Base-by-base conservation (phyloP, 2,797 vertebrate species). In the Megaceryle alcyon region DNA sequence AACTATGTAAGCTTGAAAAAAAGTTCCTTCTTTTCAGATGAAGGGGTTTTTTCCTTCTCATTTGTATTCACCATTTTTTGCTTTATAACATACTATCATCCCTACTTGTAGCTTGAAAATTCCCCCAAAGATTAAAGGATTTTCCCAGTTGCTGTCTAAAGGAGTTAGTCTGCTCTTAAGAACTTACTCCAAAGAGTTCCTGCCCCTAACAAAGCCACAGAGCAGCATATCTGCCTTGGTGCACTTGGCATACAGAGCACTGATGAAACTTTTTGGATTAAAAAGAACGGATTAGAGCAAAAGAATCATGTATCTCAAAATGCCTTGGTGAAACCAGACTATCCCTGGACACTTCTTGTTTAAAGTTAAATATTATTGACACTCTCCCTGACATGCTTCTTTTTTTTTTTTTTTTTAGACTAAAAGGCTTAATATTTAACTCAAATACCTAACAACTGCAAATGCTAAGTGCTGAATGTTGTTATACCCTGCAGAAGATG, bases 341-440 rank as follows among this genome's bases (percentile, higher is more conserved):
- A 83, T 15, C n/a, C 20, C 49, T 37, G 39, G 73, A 81, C 43
- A 48, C n/a, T 59, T 85, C 82, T 54, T 86, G 28, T 46, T 70
- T 41, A 7, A 83, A 94, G 91, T 94, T 96, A 97, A 97, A 96
- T 77, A 87, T 75, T 95, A 96, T 35, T 35, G 84, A 93, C 84
- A 65, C 35, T 77, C 37, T 82, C 43, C n/a, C 48, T 73, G 39
- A 69, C n/a, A 21, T 57, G 70, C 22, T 69, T 75, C 22, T 48
- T 48, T 13, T 49, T 49, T 49, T 51, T 15, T 86, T 60, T 56
- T 72, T 35, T 31, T 89, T 89, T 87, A 29, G 43, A 56, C 66
- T 94, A 85, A 90, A 93, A 96, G 91, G 82, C 39, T 96, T 96
- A 95, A 94, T 93, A 81, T 97, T 97, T 97, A 97, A 96, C 93